These are phyloP conservation scores for Episyrphus balteatus DNA, from an alignment of 1,140 invertebrate genomes.

Conservation along the genomic window DNA sequence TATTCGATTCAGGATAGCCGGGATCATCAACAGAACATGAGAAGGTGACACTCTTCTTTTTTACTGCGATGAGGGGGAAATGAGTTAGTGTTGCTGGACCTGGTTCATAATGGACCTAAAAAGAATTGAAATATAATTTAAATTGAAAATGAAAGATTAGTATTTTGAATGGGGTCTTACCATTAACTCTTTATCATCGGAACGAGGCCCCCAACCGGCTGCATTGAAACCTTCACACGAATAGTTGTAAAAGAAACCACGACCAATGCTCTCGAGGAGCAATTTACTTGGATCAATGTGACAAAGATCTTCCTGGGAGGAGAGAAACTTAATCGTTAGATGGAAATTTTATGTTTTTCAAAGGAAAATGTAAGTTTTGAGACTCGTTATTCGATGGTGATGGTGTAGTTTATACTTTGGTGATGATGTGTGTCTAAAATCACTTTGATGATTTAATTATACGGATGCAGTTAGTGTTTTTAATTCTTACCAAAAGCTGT, in stretches of 20 bases:
- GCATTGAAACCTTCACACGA: slow-evolving; percentile 77
- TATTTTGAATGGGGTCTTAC: slow-evolving; percentile 14
- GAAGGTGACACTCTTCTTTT: slow-evolving; percentile 63
- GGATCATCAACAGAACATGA: slow-evolving; percentile 70
- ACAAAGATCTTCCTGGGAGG: slow-evolving; percentile 46
- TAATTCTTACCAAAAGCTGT: too few species aligned
- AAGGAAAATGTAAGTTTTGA: too few species aligned
- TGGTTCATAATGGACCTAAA: slow-evolving; percentile 49
- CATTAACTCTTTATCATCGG: slow-evolving; percentile 54
- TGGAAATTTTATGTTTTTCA: too few species aligned
- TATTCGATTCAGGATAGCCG: slow-evolving; percentile 60
- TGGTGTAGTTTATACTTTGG: too few species aligned
- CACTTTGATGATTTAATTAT: too few species aligned
- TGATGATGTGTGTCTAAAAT: too few species aligned
- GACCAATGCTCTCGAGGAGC: slow-evolving; percentile 65
- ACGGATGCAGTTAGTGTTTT: too few species aligned
- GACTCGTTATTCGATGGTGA: too few species aligned
- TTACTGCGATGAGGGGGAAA: slow-evolving; percentile 62
- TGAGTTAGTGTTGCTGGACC: slow-evolving; percentile 58
- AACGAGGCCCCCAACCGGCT: slow-evolving; percentile 72
- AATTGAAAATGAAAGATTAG: background rate
- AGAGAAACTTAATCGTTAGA: too few species aligned
- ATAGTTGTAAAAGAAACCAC: slow-evolving; percentile 84
- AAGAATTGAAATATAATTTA: background rate
- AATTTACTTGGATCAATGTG: slow-evolving; percentile 76